phyloP scores from a whole-genome alignment of 2,113 vertebrate species.

The Oncorhynchus nerka region DNA sequence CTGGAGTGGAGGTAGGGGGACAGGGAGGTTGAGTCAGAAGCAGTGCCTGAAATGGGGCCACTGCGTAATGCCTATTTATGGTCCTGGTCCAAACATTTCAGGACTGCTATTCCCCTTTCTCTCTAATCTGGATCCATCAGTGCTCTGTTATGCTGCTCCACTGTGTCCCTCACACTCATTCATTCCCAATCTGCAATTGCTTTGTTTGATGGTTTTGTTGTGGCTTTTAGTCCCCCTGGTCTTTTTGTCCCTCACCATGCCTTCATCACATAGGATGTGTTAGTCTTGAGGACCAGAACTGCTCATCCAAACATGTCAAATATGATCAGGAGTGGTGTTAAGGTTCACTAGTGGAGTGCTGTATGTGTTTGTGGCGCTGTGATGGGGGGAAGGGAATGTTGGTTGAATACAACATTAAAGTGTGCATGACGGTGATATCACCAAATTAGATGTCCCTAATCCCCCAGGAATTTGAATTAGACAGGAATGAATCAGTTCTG shows the following conservation, averaged over 20 bases:
- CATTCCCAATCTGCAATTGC: constrained; percentile 30
- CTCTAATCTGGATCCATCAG: constrained; percentile 42
- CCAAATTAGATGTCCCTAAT: constrained; percentile 72
- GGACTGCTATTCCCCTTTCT: constrained; percentile 11
- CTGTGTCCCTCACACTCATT: constrained; percentile 15
- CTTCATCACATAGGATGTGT: neutral
- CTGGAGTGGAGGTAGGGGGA: neutral
- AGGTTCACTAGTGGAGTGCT: neutral
- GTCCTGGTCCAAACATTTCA: constrained; percentile 43
- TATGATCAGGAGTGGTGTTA: neutral
- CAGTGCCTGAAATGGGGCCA: constrained; percentile 27
- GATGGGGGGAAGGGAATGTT: constrained; percentile 54
- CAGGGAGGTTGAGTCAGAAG: constrained; percentile 35
- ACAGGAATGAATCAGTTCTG: constrained; percentile 68
- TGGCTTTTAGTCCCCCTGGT: neutral
- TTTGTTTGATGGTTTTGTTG: too few relatives aligned
- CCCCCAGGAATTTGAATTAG: constrained; percentile 71
- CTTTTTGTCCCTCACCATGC: constrained; percentile 10
- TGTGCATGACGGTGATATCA: constrained; percentile 69
- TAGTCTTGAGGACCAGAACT: neutral
- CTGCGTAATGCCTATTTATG: constrained; percentile 40
- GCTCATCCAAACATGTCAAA: neutral
- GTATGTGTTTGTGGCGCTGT: constrained; percentile 42
- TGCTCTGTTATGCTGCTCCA: constrained; percentile 5
- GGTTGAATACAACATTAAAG: constrained; percentile 68